Base-by-base conservation (phyloP, 2,888 invertebrate species). In the Cyclophora punctaria region DNA sequence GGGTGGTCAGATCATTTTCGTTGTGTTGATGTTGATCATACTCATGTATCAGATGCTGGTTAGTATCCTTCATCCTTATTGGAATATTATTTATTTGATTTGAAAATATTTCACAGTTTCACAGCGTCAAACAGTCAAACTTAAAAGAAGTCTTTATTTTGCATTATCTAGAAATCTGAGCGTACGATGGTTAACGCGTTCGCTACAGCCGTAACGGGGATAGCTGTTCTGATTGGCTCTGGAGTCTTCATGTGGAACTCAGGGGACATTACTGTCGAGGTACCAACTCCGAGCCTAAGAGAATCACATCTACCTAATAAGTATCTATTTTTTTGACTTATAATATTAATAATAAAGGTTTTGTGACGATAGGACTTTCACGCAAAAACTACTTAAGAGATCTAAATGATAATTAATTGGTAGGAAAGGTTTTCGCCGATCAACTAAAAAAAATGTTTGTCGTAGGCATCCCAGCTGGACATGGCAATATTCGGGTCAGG, bases 241-340 rank as follows among this genome's bases (percentile, higher is more conserved):
- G 77, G 73, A 1, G 62, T 72, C 41, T 63, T 71, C 53, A 61
- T 75, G 66, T 75, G 74, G 68, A 75, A 69, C 46, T 69, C 75
- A 34, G 77, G 77, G 2, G 74, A 78, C 46, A 62, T 76, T 34
- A 74, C 77, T 3, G 60, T 73, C 3, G 77, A 75, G 63, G 75
- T 69, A 54, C 20, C 34, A 37, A 5, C 37, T 37, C 5, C 5
- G 1, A 37, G 37, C 37, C 5, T 37, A 5, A 37, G 3, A 37
- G 3, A 5, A 37, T 37, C n/a, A n/a, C n/a, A n/a, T n/a, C n/a
- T n/a, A n/a, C n/a, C n/a, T 4, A 37, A 37, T 37, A 5, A 37
- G 37, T 37, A 37, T 37, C 5, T 37, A 1, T 1, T 5, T 37
- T 37, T 37, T 37, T 37, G 37, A 37, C 37, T 37, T 5, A 37